Evolutionary conservation across 2,113 vertebrate species (phyloP).

Genomic region (Onychostoma macrolepis): DNA sequence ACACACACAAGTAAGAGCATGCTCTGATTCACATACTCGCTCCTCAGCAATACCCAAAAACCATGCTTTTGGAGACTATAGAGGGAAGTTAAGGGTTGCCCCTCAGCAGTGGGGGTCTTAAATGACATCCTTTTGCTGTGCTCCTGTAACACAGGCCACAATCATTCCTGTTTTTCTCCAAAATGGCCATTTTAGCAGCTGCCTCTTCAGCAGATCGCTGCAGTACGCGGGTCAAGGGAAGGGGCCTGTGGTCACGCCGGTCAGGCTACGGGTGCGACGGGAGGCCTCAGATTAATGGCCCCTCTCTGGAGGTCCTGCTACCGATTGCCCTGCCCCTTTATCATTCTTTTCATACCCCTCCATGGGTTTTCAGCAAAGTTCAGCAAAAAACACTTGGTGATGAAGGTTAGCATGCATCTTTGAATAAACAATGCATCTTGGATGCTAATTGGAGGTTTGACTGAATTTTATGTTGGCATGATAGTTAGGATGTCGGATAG

Average conservation of each 20-base stretch:
- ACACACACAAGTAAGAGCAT: neutral
- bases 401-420: neutral
- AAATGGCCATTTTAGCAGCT: conserved; percentile 57
- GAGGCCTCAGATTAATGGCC: conserved; percentile 66
- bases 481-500: neutral
- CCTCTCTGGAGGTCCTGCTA: conserved; percentile 55
- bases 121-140: conserved; percentile 69
- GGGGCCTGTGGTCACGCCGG: conserved; percentile 60
- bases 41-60: neutral
- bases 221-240: conserved; percentile 75
- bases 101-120: conserved; percentile 64
- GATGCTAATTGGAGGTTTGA: conserved; percentile 16
- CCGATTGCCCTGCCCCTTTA: conserved; percentile 55
- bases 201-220: conserved; percentile 71
- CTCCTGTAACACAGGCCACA: conserved; percentile 53
- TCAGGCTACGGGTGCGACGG: conserved; percentile 59
- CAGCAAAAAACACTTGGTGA: conserved; percentile 44
- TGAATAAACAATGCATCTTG: conserved; percentile 1
- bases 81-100: conserved; percentile 61
- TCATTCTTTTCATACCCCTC: conserved; percentile 34
- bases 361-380: conserved; percentile 19
- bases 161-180: conserved; percentile 60
- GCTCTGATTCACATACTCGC: neutral
- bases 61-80: conserved; percentile 22
- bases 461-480: conserved; percentile 16